A percentile compares a stretch with the other conserved stretches of the same genome.
Conservation (phyloP, 2,888 invertebrate genomes). For the Netelia fuscicornis region DNA sequence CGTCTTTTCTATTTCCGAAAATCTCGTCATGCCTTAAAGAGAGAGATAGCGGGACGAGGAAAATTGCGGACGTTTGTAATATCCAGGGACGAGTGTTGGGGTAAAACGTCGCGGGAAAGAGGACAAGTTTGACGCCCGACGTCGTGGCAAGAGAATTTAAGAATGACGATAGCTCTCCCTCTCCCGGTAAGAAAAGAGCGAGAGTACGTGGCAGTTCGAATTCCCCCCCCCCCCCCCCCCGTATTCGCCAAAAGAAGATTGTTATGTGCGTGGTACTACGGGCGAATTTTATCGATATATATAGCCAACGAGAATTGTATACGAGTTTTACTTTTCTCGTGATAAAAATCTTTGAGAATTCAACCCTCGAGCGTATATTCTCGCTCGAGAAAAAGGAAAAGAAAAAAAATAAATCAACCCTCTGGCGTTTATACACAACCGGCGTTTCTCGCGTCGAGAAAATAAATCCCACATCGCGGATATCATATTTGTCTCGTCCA, state of each 20-base stretch:
- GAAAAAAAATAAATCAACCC: not conserved
- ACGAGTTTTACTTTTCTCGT: not conserved
- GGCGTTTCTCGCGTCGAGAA: constrained; percentile 2
- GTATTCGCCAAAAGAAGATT: constrained; percentile 33
- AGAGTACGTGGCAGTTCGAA: not conserved
- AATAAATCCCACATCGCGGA: constrained; percentile 18
- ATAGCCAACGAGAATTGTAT: not conserved
- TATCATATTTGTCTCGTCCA: constrained; percentile 16
- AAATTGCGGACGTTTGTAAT: not conserved
- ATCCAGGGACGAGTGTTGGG: not conserved
- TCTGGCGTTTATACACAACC: not conserved
- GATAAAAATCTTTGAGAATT: constrained; percentile 36
- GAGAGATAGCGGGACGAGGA: constrained; percentile 12
- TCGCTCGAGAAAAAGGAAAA: not conserved
- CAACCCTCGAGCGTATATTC: constrained; percentile 25
- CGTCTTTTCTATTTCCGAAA: constrained; percentile 69
- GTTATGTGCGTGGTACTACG: constrained; percentile 18
- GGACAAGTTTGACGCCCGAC: not conserved
- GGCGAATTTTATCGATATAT: constrained; percentile 40
- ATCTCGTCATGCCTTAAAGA: constrained; percentile 52
- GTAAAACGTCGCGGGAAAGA: not conserved
- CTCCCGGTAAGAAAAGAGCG: not conserved
- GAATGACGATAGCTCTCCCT: constrained; percentile 1
- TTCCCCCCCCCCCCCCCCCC: not conserved
- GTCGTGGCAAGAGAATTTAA: not conserved